Evolutionary conservation across 2,888 invertebrate species (phyloP).

Genomic region (Ophioninae sp.): DNA sequence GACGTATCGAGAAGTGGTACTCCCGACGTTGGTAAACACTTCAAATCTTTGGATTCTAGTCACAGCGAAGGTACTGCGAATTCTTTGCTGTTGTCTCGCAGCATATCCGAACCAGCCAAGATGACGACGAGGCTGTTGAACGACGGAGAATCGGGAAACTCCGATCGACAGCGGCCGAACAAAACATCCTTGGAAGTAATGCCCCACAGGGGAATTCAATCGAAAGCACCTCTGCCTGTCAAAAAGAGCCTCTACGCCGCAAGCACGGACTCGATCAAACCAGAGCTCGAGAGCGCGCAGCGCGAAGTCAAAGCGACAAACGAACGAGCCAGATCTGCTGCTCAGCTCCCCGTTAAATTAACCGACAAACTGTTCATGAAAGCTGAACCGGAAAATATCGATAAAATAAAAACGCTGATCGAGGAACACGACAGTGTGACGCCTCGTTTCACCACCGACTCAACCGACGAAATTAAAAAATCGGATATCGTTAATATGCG

Average conservation of each 20-base stretch:
- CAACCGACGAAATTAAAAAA: slow-evolving; percentile 78
- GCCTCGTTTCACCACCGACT: slow-evolving; percentile 73
- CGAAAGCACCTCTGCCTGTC: slow-evolving; percentile 1
- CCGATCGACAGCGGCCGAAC: slow-evolving; percentile 15
- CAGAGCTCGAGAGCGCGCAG: neutral
- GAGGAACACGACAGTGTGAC: slow-evolving; percentile 74
- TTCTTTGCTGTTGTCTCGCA: slow-evolving; percentile 28
- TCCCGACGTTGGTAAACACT: slow-evolving; percentile 77
- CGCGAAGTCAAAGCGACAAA: slow-evolving; percentile 5
- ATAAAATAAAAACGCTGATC: slow-evolving; percentile 74
- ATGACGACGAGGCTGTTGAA: slow-evolving; percentile 24
- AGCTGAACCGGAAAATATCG: slow-evolving; percentile 76
- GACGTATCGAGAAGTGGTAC: slow-evolving; percentile 74
- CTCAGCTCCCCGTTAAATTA: slow-evolving; percentile 60
- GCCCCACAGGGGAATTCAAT: neutral
- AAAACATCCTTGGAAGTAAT: slow-evolving; percentile 35
- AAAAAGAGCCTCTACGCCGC: neutral
- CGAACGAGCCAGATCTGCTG: neutral
- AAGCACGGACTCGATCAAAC: slow-evolving; percentile 23
- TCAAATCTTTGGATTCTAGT: slow-evolving; percentile 72
- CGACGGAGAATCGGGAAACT: slow-evolving; percentile 25
- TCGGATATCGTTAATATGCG: slow-evolving; percentile 78
- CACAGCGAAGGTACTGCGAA: slow-evolving; percentile 42
- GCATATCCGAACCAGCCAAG: slow-evolving; percentile 32
- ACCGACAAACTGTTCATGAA: slow-evolving; percentile 78